Conservation (phyloP, 2,113 vertebrate genomes). For the Zootoca vivipara region DNA sequence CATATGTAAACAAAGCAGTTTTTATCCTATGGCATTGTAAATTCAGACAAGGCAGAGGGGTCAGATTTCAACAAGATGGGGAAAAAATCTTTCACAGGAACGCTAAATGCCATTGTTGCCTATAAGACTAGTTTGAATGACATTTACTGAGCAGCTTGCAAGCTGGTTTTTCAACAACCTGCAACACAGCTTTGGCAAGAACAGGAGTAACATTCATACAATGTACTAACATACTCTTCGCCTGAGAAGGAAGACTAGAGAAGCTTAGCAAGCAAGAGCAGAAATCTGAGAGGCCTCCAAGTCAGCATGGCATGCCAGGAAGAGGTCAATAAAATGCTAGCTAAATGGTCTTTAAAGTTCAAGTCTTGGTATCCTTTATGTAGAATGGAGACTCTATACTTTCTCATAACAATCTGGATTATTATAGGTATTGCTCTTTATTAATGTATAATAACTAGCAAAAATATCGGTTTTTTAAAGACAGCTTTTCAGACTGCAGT, state of each 20-base stretch:
- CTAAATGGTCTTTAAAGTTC: constrained; percentile 1
- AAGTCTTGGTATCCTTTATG: not conserved
- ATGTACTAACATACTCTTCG: not conserved
- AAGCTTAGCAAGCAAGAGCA: not conserved
- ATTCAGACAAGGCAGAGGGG: not conserved
- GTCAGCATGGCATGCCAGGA: not conserved
- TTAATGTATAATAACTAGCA: not conserved
- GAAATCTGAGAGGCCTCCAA: not conserved
- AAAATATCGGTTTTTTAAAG: not conserved
- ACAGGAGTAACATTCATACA: not conserved
- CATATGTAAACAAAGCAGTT: not conserved
- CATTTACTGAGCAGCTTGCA: not conserved
- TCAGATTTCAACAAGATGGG: not conserved
- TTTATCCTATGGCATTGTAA: constrained; percentile 20
- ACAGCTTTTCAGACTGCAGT: not conserved
- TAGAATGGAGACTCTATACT: not conserved
- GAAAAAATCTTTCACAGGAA: not conserved
- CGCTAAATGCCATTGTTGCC: not conserved
- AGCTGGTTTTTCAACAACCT: not conserved
- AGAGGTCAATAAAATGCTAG: constrained; percentile 9
- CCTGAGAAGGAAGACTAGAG: not conserved
- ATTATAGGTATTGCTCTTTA: no score
- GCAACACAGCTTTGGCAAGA: not conserved
- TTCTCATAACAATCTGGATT: not conserved
- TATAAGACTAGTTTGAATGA: not conserved